Evolutionary conservation across 2,113 vertebrate genomes (phyloP).

Genomic region (Myanophis thanlyinensis): DNA sequence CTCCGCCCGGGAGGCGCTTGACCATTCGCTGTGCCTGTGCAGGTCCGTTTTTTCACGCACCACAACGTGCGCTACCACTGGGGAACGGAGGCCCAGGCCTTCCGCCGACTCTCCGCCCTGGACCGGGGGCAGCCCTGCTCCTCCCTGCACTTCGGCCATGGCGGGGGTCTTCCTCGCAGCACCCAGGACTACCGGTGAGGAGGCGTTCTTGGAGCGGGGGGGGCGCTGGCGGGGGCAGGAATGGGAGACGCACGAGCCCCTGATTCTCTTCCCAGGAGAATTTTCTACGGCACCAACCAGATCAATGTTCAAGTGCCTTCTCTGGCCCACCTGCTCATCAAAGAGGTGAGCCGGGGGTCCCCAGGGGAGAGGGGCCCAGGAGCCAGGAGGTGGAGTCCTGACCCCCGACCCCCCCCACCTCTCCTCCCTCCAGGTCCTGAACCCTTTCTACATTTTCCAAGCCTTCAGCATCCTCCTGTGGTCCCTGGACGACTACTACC

Average conservation of each 20-base stretch:
- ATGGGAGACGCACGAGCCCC: too few relatives aligned
- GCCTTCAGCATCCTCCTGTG: slow-evolving; percentile 51
- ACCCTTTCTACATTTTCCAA: slow-evolving; percentile 58
- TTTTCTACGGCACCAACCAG: slow-evolving; percentile 45
- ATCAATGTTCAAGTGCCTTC: slow-evolving; percentile 52
- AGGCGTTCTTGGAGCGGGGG: not conserved
- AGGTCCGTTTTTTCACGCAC: slow-evolving; percentile 40
- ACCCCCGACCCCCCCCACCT: not conserved
- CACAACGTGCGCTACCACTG: slow-evolving; percentile 40
- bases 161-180: not conserved
- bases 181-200: slow-evolving; percentile 35
- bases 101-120: slow-evolving; percentile 28
- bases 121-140: slow-evolving; percentile 9
- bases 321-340: slow-evolving; percentile 40
- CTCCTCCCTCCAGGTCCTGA: slow-evolving; percentile 38
- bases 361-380: not conserved
- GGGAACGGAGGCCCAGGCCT: slow-evolving; percentile 12
- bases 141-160: slow-evolving; percentile 13
- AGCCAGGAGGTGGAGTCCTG: rapidly evolving
- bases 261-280: not conserved
- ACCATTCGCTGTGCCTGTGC: not conserved
- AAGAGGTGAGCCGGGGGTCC: slow-evolving; percentile 23
- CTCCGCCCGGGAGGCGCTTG: too few relatives aligned
- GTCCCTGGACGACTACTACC: slow-evolving; percentile 48
- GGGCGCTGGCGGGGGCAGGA: rapidly evolving